These are phyloP conservation scores for Oceanodroma tethys DNA, from an alignment of 2,113 vertebrate genomes.

Conservation along the genomic window DNA sequence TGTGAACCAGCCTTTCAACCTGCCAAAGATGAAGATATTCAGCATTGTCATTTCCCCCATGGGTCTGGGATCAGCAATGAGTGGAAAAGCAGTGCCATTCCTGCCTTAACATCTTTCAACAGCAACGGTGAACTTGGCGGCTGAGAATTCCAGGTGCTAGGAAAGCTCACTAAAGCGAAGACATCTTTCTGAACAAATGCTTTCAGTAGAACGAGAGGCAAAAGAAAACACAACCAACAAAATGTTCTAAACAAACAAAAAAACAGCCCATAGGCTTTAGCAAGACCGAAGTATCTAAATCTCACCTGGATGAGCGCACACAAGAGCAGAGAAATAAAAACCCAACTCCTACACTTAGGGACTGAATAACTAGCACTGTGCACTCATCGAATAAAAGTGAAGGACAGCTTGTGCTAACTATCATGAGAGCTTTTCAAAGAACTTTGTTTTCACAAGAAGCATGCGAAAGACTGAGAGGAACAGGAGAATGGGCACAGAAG, in stretches of 20 bases:
- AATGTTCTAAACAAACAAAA: neutral
- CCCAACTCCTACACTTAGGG: neutral
- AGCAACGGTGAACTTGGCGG: neutral
- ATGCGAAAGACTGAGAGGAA: neutral
- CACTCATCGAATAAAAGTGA: neutral
- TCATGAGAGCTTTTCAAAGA: neutral
- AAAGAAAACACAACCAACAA: neutral
- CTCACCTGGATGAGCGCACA: neutral
- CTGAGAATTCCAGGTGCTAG: neutral
- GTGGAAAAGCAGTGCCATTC: neutral
- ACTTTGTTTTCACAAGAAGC: neutral
- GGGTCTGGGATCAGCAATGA: neutral
- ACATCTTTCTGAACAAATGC: neutral
- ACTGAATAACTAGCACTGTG: neutral
- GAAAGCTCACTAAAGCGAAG: neutral
- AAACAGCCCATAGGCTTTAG: neutral
- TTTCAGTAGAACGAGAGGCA: neutral
- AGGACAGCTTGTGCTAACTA: neutral
- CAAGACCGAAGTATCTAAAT: neutral
- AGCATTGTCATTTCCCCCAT: neutral
- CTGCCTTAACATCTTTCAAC: neutral
- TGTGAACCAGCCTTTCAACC: neutral
- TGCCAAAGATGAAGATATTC: neutral
- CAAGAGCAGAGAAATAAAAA: neutral
- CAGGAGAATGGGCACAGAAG: neutral